Evolutionary conservation across 2,888 invertebrate species (phyloP).

Genomic region (Graphium colonna): DNA sequence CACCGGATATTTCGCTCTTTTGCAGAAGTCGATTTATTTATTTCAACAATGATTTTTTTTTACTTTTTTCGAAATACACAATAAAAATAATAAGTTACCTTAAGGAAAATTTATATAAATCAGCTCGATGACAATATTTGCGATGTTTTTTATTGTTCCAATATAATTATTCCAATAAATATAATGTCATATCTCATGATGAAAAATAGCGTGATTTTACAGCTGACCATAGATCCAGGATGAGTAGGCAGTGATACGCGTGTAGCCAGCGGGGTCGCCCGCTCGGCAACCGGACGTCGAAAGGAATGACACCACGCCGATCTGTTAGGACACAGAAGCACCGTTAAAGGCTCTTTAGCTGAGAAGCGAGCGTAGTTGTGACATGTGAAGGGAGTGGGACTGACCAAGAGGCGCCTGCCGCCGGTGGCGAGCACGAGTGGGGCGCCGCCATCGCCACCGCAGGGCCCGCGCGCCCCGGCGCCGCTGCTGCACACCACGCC

Average conservation of each 20-base stretch:
- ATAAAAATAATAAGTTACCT: neutral
- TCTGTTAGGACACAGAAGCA: no score
- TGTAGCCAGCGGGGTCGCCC: slow-evolving; percentile 36
- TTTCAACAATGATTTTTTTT: no score
- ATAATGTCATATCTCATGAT: no score
- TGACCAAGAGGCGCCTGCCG: slow-evolving; percentile 38
- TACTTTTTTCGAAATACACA: no score
- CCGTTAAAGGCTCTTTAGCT: no score
- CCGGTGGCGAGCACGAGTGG: slow-evolving; percentile 33
- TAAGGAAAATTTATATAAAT: neutral
- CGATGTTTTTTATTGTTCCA: neutral
- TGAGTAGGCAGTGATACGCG: slow-evolving; percentile 33
- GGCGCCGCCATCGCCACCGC: slow-evolving; percentile 56
- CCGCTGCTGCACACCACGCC: slow-evolving; percentile 58
- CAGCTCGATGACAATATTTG: neutral
- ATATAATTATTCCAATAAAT: no score
- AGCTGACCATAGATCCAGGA: slow-evolving; percentile 34
- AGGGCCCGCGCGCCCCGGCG: slow-evolving; percentile 77
- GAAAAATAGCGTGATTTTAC: neutral
- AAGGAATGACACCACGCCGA: slow-evolving; percentile 38
- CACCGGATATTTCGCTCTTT: no score
- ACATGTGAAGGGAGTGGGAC: slow-evolving; percentile 15
- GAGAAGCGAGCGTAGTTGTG: no score
- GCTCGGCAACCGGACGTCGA: slow-evolving; percentile 34
- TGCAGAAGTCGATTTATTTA: no score